Conservation (phyloP, 2,888 invertebrate species). For the Creontiades dilutus region DNA sequence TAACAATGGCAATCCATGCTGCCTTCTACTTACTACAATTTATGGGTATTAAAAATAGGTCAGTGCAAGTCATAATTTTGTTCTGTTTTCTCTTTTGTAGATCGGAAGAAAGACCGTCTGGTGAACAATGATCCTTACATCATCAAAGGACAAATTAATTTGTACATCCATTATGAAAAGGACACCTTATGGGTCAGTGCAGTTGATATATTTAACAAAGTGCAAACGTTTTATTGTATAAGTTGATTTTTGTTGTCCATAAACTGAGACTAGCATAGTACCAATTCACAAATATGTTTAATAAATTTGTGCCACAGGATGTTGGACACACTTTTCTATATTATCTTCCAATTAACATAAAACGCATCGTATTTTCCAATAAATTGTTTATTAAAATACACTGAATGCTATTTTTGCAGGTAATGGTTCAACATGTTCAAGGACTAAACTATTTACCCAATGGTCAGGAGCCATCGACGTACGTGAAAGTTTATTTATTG, state of each 20-base stretch:
- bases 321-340: no score
- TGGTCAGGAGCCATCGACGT: conserved; percentile 91
- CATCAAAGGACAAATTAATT: conserved; percentile 86
- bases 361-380: no score
- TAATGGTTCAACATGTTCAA: conserved; percentile 94
- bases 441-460: conserved; percentile 89
- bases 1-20: no score
- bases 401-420: conserved; percentile 77
- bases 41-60: neutral
- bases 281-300: no score
- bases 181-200: conserved; percentile 82
- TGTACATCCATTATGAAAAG: conserved; percentile 87
- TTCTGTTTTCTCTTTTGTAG: conserved; percentile 75
- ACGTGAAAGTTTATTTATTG: conserved; percentile 94
- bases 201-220: neutral
- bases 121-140: conserved; percentile 76
- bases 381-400: no score
- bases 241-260: no score
- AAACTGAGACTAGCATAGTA: no score
- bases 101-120: conserved; percentile 78
- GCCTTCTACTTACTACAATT: neutral
- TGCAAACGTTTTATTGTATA: no score
- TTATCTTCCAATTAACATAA: no score
- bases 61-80: neutral
- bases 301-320: no score